Conservation (phyloP, 2,888 invertebrate species). For the Drosophila rubida region DNA sequence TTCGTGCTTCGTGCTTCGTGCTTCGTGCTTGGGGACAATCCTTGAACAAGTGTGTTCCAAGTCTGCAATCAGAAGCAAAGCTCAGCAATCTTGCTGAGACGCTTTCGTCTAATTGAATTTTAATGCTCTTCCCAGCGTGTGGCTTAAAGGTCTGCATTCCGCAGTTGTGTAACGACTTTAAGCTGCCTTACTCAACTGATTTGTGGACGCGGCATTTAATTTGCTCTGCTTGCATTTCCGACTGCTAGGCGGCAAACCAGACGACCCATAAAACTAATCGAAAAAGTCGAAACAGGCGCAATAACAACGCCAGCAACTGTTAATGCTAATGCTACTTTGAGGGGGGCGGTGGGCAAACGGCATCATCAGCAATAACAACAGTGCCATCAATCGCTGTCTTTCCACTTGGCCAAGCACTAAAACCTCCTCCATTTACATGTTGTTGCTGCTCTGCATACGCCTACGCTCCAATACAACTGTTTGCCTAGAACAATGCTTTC, state of each 20-base stretch:
- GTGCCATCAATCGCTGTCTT: conserved; percentile 13
- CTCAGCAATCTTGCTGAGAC: conserved; percentile 35
- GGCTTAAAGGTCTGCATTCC: conserved; percentile 19
- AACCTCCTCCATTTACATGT: background rate
- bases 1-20: conserved; percentile 66
- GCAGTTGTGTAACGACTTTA: conserved; percentile 29
- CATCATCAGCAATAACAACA: conserved; percentile 21
- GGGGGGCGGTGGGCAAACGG: too few relatives aligned
- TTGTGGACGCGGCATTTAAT: conserved; percentile 5
- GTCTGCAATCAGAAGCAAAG: conserved; percentile 21
- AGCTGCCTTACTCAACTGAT: conserved; percentile 20
- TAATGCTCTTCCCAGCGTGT: conserved; percentile 49
- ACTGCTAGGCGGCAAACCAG: conserved; percentile 6
- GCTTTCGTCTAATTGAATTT: conserved; percentile 73
- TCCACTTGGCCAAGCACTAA: conserved; percentile 19
- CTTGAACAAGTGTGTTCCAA: conserved; percentile 1
- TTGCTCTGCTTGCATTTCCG: conserved; percentile 37
- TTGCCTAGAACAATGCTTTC: conserved; percentile 10
- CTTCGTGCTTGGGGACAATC: conserved; percentile 64
- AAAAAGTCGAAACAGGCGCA: conserved; percentile 45
- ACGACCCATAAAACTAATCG: conserved; percentile 48
- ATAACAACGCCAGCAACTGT: conserved; percentile 7
- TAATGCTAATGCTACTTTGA: conserved; percentile 4
- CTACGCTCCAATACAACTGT: background rate
- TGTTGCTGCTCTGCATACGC: background rate